phyloP scores from a whole-genome alignment of 92 coral and sea anemone genomes.

The Palythoa heliodiscus region DNA sequence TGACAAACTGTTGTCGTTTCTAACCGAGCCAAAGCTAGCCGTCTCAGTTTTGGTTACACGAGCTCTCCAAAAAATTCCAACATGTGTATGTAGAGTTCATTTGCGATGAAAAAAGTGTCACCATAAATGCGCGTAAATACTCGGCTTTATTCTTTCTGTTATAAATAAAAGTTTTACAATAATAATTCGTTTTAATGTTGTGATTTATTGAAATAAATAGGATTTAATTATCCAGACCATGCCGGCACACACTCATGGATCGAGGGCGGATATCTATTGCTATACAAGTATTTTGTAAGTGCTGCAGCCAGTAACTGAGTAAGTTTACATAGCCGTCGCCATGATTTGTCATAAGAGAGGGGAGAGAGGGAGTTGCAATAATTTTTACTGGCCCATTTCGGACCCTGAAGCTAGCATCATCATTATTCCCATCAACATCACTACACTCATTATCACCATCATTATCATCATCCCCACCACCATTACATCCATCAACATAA shows the following conservation, averaged over 20 bases:
- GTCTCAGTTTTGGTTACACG: no score
- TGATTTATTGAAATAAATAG: not conserved
- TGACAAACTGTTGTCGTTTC: no score
- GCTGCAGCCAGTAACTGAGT: not conserved
- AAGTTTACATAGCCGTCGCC: no score
- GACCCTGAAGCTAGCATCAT: not conserved
- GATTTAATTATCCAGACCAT: not conserved
- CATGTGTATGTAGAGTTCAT: no score
- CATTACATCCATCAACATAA: not conserved
- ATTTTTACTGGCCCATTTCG: no score
- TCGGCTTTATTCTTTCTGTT: not conserved
- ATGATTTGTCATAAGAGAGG: no score
- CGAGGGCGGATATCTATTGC: not conserved
- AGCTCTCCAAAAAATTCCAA: no score
- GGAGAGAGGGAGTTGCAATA: no score
- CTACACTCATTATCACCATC: not conserved
- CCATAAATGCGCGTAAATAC: not conserved
- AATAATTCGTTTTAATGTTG: not conserved
- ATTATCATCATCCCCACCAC: not conserved
- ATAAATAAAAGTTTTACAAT: not conserved
- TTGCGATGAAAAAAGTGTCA: not conserved
- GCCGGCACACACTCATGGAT: not conserved
- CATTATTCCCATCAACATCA: not conserved
- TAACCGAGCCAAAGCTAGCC: no score
- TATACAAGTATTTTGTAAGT: not conserved